Percentiles rank a stretch among this genome's conserved stretches.
Conservation (phyloP, 2,888 invertebrate species). For the Pseudolycoriella hygida region DNA sequence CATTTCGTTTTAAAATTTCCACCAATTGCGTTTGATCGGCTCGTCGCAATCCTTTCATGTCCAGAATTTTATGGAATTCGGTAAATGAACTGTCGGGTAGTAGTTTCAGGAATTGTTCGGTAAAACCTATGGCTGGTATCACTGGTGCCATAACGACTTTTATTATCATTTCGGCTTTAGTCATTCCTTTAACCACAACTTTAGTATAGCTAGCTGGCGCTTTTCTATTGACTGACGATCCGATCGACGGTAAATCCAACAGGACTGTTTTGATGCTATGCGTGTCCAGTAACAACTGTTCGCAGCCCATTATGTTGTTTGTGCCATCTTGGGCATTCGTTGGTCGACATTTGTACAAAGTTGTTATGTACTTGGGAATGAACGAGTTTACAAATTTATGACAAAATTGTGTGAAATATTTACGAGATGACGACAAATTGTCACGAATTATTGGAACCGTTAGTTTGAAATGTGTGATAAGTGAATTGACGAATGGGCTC, state of each 20-base stretch:
- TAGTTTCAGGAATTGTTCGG: conserved; percentile 76
- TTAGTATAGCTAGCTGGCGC: conserved; percentile 78
- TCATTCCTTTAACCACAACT: conserved; percentile 67
- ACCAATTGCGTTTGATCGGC: conserved; percentile 36
- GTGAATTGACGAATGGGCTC: conserved; percentile 82
- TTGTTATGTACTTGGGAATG: conserved; percentile 85
- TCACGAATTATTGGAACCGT: conserved; percentile 80
- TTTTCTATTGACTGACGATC: conserved; percentile 71
- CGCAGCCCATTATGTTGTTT: conserved; percentile 58
- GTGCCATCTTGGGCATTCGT: background rate
- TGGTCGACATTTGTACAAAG: conserved; percentile 79
- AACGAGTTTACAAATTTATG: conserved; percentile 90
- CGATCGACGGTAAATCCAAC: conserved; percentile 84
- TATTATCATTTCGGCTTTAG: conserved; percentile 95
- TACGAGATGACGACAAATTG: conserved; percentile 75
- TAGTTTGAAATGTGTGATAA: conserved; percentile 70
- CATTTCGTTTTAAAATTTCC: conserved; percentile 36
- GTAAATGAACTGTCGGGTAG: conserved; percentile 63
- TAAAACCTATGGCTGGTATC: conserved; percentile 62
- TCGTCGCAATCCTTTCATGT: conserved; percentile 74
- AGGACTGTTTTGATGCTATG: conserved; percentile 88
- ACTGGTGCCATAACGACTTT: conserved; percentile 94
- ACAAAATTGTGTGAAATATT: conserved; percentile 97
- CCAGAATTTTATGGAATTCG: conserved; percentile 87
- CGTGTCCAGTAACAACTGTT: conserved; percentile 83